These are phyloP conservation scores for Osmerus mordax DNA, from an alignment of 2,113 vertebrate species.

Conservation along the genomic window DNA sequence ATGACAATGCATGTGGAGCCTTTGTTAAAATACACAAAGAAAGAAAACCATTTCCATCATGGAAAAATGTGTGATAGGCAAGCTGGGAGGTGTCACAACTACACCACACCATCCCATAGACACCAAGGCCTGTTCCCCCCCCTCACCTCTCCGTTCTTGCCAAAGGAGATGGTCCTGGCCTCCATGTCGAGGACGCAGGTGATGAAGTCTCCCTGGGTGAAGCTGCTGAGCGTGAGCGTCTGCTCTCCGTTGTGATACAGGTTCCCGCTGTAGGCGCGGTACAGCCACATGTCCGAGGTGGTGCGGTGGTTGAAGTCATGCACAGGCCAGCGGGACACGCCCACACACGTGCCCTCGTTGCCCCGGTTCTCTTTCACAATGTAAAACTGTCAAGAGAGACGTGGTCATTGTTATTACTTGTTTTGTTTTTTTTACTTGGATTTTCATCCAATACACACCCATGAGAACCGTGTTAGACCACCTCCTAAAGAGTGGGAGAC, in stretches of 20 bases:
- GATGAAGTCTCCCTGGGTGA: constrained; percentile 80
- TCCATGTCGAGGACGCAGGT: constrained; percentile 81
- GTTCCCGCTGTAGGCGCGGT: constrained; percentile 79
- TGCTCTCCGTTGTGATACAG: constrained; percentile 79
- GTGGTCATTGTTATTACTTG: not conserved
- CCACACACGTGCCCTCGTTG: constrained; percentile 77
- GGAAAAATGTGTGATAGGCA: too few species aligned
- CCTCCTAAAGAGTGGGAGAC: too few species aligned
- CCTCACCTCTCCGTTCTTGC: constrained; percentile 77
- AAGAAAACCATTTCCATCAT: too few species aligned
- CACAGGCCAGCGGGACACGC: constrained; percentile 77
- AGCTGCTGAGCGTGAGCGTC: constrained; percentile 70
- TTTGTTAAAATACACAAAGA: too few species aligned
- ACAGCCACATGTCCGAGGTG: constrained; percentile 81
- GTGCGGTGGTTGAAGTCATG: constrained; percentile 81
- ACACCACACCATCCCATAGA: too few species aligned
- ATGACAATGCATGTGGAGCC: too few species aligned
- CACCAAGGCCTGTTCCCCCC: not conserved
- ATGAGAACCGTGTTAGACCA: too few species aligned
- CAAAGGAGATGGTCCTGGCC: constrained; percentile 76
- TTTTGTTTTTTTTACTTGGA: too few species aligned
- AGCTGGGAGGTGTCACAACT: too few species aligned
- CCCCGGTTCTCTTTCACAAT: constrained; percentile 79
- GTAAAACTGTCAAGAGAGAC: constrained; percentile 62
- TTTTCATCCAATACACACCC: not conserved